Base-by-base conservation (phyloP, 2,797 vertebrate genomes). In the Jordanella pulchra region DNA sequence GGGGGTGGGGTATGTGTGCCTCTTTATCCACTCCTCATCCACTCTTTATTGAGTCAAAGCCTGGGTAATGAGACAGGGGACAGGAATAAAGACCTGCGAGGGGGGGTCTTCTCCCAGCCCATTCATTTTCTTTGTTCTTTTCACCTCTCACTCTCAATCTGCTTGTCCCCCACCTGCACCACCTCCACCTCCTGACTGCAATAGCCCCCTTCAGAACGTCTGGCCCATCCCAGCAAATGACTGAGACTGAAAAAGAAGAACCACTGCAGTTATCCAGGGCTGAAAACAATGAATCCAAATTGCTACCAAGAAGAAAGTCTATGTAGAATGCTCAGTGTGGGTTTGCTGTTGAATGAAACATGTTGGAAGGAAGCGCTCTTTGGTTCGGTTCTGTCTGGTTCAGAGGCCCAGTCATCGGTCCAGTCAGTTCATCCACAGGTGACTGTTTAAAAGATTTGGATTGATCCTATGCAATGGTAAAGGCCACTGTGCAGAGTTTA, bases 21-120 rank as follows among this genome's bases (percentile, higher is more conserved):
- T 90, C 91, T 91, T 92, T 90, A 93, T 93, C 91, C 90, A 86
- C 84, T 89, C 87, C 89, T 90, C 89, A 94, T 92, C 91, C 90
- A 89, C 86, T 91, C 89, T 90, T 92, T 91, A 91, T 91, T 91
- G 91, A 94, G 91, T 91, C 87, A 93, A 89, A 90, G 86, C 89
- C 89, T 78, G 53, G 72, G 78, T 93, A 93, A 94, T 93, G 92
- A 93, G 90, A 90, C 89, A 64, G 86, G 88, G 90, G 89, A 91
- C 88, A 71, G 85, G 84, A 91, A 86, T 84, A 83, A 84, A 91
- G 89, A 88, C 85, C 89, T 91, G 84, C 21, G 42, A 84, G 81
- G 83, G 86, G n/a, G 84, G 85, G 83, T 88, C 82, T 80, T 81
- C 80, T 81, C 84, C 84, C 77, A 71, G 80, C 85, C 76, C 79